Base-by-base conservation (phyloP, 2,113 vertebrate genomes). In the Cebidichthys violaceus region DNA sequence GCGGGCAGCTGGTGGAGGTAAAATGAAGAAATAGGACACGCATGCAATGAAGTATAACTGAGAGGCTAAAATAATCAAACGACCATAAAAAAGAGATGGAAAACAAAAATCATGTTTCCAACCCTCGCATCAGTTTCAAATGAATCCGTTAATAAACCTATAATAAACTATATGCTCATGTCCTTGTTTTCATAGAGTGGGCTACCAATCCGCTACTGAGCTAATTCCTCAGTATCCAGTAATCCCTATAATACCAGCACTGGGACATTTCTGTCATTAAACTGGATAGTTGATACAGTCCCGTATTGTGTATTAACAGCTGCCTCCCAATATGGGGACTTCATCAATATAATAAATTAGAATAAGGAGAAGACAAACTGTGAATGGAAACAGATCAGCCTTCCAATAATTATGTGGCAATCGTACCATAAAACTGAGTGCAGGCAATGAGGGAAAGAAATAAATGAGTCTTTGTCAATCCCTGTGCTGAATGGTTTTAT, bases 1-100 rank as follows among this genome's bases (percentile, higher is more conserved):
- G 97, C 95, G 15, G 98, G 98, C 81, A 99, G 95, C 98, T 99
- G 91, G 74, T 90, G 88, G 66, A 75, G 88, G 45, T 62, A 75
- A 18, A 83, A 81, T 7, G 43, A 70, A 86, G 17, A 79, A 66
- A 61, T 4, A 50, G 18, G 27, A 67, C 71, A 71, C 24, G 86
- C 11, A 69, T 33, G 4, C 20, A 54, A 67, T 31, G 77, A 71
- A 65, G 37, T 17, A 20, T 64, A 31, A 82, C 0, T 31, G 4
- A 41, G n/a, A 60, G 17, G 15, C 43, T 79, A 37, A 64, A 79
- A 72, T 41, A 57, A 70, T 50, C 13, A 74, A 39, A 75, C 50
- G 70, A 41, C 13, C 24, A 86, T 39, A 37, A 47, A 65, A 2
- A 78, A 43, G 9, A 55, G 33, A 37, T 41, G 50, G 41, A 60